A percentile compares a stretch with the other conserved stretches of the same genome.
Conservation (phyloP, 2,888 invertebrate genomes). For the Lasioglossum malachurum region DNA sequence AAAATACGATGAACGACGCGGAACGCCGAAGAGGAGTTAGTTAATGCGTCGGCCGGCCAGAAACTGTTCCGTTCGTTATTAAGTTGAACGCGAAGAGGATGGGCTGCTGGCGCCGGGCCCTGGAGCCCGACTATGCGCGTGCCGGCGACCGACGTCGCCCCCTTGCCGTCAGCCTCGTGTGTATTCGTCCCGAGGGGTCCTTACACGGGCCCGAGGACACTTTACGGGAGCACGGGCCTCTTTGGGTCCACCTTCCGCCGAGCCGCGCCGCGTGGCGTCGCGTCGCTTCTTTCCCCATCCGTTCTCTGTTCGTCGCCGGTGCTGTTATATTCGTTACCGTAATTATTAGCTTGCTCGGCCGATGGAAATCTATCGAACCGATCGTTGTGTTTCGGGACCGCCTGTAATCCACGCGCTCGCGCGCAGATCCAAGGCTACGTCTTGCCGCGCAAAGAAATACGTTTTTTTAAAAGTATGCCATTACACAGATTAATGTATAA, state of each 20-base stretch:
- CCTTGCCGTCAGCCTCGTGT: constrained; percentile 24
- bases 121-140: constrained; percentile 28
- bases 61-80: constrained; percentile 74
- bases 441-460: constrained; percentile 41
- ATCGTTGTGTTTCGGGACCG: constrained; percentile 41
- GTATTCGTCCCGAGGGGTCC: constrained; percentile 25
- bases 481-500: constrained; percentile 50
- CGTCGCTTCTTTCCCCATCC: not conserved
- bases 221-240: constrained; percentile 24
- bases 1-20: constrained; percentile 76
- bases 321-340: constrained; percentile 35
- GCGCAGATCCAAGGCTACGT: not conserved
- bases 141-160: constrained; percentile 26
- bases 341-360: constrained; percentile 30
- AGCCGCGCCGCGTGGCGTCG: not conserved
- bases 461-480: constrained; percentile 50
- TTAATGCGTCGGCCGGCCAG: constrained; percentile 74
- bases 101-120: constrained; percentile 38
- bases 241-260: not conserved
- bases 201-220: constrained; percentile 24
- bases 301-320: constrained; percentile 4
- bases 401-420: constrained; percentile 42
- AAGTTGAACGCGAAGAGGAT: constrained; percentile 33
- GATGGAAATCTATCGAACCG: constrained; percentile 40
- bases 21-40: constrained; percentile 71